Evolutionary conservation across 2,113 vertebrate genomes (phyloP).

Genomic region (Ibidorhyncha struthersii): DNA sequence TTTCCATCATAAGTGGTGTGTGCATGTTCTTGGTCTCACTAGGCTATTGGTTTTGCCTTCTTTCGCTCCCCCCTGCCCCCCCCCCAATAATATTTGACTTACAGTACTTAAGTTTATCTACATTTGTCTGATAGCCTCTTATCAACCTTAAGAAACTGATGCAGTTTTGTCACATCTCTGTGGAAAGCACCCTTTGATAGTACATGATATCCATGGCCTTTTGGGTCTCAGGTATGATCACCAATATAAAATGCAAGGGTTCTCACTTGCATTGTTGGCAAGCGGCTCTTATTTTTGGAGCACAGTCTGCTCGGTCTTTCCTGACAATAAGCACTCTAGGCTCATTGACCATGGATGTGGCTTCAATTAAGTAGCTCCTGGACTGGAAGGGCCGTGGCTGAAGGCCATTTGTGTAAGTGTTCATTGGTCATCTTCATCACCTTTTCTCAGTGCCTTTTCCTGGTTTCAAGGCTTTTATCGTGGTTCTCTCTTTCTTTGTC

Average conservation of each 20-base stretch:
- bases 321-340: neutral
- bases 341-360: neutral
- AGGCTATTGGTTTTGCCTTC: neutral
- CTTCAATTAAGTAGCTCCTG: neutral
- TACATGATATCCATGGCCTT: neutral
- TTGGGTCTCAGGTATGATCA: neutral
- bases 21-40: neutral
- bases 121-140: neutral
- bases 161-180: neutral
- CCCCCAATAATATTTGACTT: neutral
- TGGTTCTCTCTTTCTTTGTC: neutral
- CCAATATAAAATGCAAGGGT: neutral
- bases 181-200: neutral
- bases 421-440: neutral
- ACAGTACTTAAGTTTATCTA: neutral
- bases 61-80: accelerated
- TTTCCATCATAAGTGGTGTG: neutral
- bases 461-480: neutral
- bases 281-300: neutral
- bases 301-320: neutral
- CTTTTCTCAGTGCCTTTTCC: neutral
- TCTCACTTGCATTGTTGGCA: neutral
- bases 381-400: neutral
- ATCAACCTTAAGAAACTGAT: neutral
- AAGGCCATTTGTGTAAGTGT: neutral